Conservation (phyloP, 64 coral and sea anemone species). For the Montipora sp. region DNA sequence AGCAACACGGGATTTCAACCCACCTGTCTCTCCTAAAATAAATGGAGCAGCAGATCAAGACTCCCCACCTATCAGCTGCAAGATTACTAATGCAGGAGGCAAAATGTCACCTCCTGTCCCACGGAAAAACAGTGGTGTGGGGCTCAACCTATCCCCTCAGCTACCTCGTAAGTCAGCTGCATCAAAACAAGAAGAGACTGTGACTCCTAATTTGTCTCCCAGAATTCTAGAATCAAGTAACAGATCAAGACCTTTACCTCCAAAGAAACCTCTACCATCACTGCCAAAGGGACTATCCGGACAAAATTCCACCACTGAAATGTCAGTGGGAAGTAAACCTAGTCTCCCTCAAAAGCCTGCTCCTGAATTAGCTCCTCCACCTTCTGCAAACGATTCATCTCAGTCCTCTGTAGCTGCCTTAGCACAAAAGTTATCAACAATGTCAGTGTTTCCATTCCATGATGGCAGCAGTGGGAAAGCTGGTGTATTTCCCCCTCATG, state of each 20-base stretch:
- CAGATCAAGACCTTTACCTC: constrained; percentile 31
- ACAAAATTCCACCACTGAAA: not conserved
- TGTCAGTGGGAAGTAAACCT: constrained; percentile 13
- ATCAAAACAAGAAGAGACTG: constrained; percentile 4
- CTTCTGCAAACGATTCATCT: not conserved
- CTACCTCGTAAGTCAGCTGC: not conserved
- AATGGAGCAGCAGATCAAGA: not conserved
- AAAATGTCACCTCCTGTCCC: not conserved
- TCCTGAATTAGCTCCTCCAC: not conserved
- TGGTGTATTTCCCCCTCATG: not conserved
- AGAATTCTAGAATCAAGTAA: constrained; percentile 15
- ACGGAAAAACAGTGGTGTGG: constrained; percentile 7
- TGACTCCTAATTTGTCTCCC: not conserved
- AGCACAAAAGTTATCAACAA: constrained; percentile 41
- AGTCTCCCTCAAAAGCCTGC: not conserved
- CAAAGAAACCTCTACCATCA: constrained; percentile 51
- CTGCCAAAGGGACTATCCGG: constrained; percentile 10
- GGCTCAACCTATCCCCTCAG: not conserved
- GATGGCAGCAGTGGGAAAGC: not conserved
- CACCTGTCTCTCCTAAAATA: not conserved
- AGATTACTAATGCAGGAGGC: not conserved
- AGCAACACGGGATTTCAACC: not conserved
- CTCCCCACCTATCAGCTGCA: constrained; percentile 3
- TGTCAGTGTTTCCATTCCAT: constrained; percentile 11
- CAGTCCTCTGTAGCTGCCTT: constrained; percentile 25